Percentiles rank a stretch among this genome's conserved stretches.
Evolutionary conservation across 2,113 vertebrate genomes (phyloP).

Genomic region (Plotosus lineatus): DNA sequence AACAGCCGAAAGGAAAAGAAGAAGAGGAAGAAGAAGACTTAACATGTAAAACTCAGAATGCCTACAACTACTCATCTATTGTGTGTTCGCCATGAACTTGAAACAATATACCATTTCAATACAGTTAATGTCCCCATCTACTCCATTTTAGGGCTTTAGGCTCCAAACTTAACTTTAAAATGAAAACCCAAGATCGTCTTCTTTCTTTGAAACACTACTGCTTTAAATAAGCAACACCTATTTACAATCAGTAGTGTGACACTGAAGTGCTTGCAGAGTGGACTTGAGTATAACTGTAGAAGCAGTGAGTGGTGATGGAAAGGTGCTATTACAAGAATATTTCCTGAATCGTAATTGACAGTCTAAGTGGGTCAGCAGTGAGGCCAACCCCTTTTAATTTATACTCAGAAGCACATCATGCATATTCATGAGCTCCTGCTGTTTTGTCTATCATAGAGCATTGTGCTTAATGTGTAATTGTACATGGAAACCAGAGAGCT

Average conservation of each 20-base stretch:
- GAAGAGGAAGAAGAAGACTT: no score
- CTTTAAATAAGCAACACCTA: constrained; percentile 61
- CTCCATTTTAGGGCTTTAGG: no score
- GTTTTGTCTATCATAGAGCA: constrained; percentile 94
- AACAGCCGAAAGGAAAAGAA: no score
- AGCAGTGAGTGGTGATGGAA: constrained; percentile 77
- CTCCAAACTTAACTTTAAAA: no score
- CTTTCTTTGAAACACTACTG: neutral
- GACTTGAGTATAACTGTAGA: constrained; percentile 72
- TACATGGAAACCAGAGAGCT: constrained; percentile 66
- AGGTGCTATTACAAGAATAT: constrained; percentile 79
- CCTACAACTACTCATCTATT: no score
- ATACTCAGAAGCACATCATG: constrained; percentile 88
- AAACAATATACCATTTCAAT: no score
- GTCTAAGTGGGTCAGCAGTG: constrained; percentile 90
- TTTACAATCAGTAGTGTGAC: constrained; percentile 77
- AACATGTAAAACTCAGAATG: no score
- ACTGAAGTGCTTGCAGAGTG: constrained; percentile 60
- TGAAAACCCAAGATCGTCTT: no score
- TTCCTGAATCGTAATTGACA: constrained; percentile 90
- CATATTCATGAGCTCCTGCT: constrained; percentile 97
- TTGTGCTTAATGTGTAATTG: constrained; percentile 78
- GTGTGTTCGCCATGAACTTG: no score
- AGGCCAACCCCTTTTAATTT: constrained; percentile 92
- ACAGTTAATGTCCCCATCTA: no score